phyloP scores from a whole-genome alignment of 1,140 invertebrate species.

The Thrips palmi region DNA sequence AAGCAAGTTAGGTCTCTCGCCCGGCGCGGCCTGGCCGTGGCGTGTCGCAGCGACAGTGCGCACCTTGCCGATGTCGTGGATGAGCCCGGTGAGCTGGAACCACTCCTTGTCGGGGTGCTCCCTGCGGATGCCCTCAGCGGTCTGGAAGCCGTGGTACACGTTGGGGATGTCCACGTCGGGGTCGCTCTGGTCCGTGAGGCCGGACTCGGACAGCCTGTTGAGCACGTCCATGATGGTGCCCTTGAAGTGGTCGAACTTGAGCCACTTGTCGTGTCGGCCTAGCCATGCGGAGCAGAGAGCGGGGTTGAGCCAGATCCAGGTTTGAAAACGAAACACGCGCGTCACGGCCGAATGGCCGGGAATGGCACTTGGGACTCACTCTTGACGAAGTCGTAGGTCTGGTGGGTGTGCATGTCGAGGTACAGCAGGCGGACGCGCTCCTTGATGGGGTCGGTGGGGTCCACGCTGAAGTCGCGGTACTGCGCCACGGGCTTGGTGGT shows the following conservation, averaged over 20 bases:
- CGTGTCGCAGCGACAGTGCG: too few relatives aligned
- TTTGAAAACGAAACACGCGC: too few relatives aligned
- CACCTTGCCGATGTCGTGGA: constrained; percentile 89
- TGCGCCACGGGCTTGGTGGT: constrained; percentile 38
- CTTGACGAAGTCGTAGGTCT: constrained; percentile 66
- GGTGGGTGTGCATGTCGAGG: constrained; percentile 65
- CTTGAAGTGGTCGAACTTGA: constrained; percentile 66
- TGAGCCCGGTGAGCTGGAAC: constrained; percentile 86
- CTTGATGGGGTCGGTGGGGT: constrained; percentile 56
- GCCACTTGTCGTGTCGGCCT: too few relatives aligned
- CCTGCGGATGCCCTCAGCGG: constrained; percentile 74
- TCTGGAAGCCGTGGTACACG: constrained; percentile 91
- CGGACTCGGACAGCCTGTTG: constrained; percentile 73
- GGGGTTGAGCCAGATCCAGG: too few relatives aligned
- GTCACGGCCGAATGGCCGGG: too few relatives aligned
- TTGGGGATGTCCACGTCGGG: constrained; percentile 85
- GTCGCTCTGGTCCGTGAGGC: constrained; percentile 85
- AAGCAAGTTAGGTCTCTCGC: too few relatives aligned
- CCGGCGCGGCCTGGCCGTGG: too few relatives aligned
- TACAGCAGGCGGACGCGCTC: constrained; percentile 64
- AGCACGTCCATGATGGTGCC: constrained; percentile 72
- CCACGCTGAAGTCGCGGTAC: constrained; percentile 54
- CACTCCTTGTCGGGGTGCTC: constrained; percentile 79
- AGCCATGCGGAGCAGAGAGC: too few relatives aligned
- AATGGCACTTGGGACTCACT: too few relatives aligned